A percentile compares a stretch with the other conserved stretches of the same genome.
Evolutionary conservation across 2,888 invertebrate genomes (phyloP).

Genomic region (Pterostichus niger): DNA sequence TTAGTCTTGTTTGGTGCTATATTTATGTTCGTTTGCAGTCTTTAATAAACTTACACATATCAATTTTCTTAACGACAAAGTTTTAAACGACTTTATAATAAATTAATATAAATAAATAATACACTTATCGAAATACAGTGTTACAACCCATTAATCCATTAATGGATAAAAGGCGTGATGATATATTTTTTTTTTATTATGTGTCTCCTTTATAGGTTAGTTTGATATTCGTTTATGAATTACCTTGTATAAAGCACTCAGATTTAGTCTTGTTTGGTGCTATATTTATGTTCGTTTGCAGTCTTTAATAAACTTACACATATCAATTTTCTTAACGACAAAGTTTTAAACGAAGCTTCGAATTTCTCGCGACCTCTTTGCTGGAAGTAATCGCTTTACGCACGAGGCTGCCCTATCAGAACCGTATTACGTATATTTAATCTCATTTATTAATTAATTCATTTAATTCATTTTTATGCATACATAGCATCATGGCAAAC

Average conservation of each 20-base stretch:
- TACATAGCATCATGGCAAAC: too few species aligned
- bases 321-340: constrained; percentile 60
- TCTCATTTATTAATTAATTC: neutral
- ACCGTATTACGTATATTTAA: neutral
- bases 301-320: constrained; percentile 48
- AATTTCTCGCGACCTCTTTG: constrained; percentile 27
- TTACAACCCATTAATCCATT: too few species aligned
- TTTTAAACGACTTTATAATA: constrained; percentile 47
- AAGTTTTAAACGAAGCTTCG: constrained; percentile 47
- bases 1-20: constrained; percentile 14
- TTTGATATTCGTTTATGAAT: too few species aligned
- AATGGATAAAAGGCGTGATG: too few species aligned
- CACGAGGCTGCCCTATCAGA: constrained; percentile 8
- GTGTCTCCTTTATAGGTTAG: too few species aligned
- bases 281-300: constrained; percentile 18
- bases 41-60: constrained; percentile 56
- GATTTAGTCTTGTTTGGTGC: constrained; percentile 20
- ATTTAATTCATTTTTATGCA: neutral
- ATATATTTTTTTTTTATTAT: too few species aligned
- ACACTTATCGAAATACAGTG: too few species aligned
- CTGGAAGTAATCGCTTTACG: constrained; percentile 38
- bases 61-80: constrained; percentile 60
- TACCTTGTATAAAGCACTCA: neutral
- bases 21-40: constrained; percentile 14
- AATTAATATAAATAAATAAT: too few species aligned